Evolutionary conservation across 2,113 vertebrate genomes (phyloP), one percentile per base, ranked within the genome.

Genomic region (Pontoporia blainvillei): DNA sequence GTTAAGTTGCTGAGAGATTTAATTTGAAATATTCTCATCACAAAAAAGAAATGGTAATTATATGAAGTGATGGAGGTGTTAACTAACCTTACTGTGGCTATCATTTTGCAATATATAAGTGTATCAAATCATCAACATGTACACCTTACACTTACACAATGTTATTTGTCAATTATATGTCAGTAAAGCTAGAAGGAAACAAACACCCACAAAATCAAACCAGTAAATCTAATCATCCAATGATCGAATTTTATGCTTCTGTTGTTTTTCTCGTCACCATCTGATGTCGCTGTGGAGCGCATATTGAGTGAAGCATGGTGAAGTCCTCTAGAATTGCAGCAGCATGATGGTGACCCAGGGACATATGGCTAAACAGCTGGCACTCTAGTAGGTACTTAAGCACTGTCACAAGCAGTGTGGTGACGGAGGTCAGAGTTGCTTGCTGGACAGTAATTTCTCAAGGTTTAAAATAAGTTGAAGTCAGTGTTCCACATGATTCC

Each of bases 391-490:
- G 61, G 41, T 84, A 83, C 54, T 89, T 92, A 84, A 36, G 57
- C 75, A 64, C 71, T 92, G 57, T 90, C 85, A 66, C 27, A 87
- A 95, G 73, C 57, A 10, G 27, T 81, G 67, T 25, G 61, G 81
- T 73, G 34, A 88, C 54, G 31, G 52, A 91, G 72, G 61, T 88
- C 61, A 91, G 84, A 88, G 4, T 69, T 83, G 44, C 73, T 86
- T 96, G 27, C 34, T 41, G 76, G 59, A 54, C 41, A 94, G 39
- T 73, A 18, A 84, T 91, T 83, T 91, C 36, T 95, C 34, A 91
- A 91, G 46, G 31, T 86, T 90, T 96, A 79, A 83, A 78, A 85
- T 78, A 85, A 91, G 61, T 78, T 46, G 59, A 91, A 88, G 57
- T 82, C 54, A 78, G n/a, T 76, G 59, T 95, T 92, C 11, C 66